Evolutionary conservation across 2,113 vertebrate genomes (phyloP).

Genomic region (Australoheros scitulus): DNA sequence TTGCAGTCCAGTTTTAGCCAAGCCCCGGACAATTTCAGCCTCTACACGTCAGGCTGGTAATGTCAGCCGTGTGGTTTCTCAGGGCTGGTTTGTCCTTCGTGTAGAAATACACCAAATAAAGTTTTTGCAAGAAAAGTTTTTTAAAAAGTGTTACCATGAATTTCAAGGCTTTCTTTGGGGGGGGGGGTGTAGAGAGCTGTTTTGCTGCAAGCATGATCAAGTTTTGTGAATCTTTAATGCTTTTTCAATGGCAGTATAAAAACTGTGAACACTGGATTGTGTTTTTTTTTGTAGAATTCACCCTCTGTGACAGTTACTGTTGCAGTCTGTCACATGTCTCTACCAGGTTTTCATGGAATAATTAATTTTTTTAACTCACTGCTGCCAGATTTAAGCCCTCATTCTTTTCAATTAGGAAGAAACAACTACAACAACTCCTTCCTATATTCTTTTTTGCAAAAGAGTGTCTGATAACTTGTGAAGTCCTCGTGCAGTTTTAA

Average conservation of each 20-base stretch:
- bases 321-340: slow-evolving; percentile 17
- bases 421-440: neutral
- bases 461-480: neutral
- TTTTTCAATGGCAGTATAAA: neutral
- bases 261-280: neutral
- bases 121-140: neutral
- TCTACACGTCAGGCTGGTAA: slow-evolving; percentile 16
- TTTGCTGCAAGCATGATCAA: neutral
- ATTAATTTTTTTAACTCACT: neutral
- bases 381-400: neutral
- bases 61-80: slow-evolving; percentile 3
- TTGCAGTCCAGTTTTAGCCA: slow-evolving; percentile 14
- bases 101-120: neutral
- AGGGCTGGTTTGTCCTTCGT: slow-evolving; percentile 1
- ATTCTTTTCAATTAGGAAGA: neutral
- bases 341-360: neutral
- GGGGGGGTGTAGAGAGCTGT: neutral
- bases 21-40: slow-evolving; percentile 36
- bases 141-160: neutral
- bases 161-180: neutral
- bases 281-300: neutral
- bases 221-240: neutral
- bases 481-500: neutral
- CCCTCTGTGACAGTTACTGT: neutral
- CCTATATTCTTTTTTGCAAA: neutral